Evolutionary conservation across 2,797 vertebrate species (phyloP).

Genomic region (Pseudomugil tenellus): DNA sequence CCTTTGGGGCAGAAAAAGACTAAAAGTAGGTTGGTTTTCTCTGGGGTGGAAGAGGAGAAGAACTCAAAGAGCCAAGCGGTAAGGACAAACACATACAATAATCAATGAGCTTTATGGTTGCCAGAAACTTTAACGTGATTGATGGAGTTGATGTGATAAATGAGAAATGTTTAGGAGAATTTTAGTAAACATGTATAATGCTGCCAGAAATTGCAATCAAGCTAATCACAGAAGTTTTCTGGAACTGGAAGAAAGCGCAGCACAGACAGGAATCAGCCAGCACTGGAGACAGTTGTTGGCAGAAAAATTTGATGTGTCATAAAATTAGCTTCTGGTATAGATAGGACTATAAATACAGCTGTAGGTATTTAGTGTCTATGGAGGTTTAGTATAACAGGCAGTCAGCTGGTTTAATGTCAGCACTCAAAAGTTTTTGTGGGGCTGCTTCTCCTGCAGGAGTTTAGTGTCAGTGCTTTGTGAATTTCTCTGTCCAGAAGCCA

Average conservation of each 20-base stretch:
- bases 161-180: background rate
- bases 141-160: background rate
- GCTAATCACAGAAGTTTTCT: background rate
- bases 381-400: constrained; percentile 71
- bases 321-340: constrained; percentile 48
- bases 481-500: constrained; percentile 50
- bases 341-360: constrained; percentile 76
- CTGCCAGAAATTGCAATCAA: background rate
- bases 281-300: constrained; percentile 21
- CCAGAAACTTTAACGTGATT: constrained; percentile 7
- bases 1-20: constrained; percentile 16
- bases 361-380: constrained; percentile 63
- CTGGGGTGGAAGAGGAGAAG: constrained; percentile 45
- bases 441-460: constrained; percentile 49
- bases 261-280: background rate
- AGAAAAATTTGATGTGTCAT: constrained; percentile 48
- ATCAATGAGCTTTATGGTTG: constrained; percentile 18
- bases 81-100: constrained; percentile 38
- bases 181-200: background rate
- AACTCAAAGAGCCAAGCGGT: constrained; percentile 62
- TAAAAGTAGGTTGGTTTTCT: constrained; percentile 30
- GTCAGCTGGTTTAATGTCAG: constrained; percentile 66
- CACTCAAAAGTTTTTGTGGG: constrained; percentile 44
- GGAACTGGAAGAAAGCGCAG: constrained; percentile 1
- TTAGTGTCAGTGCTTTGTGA: constrained; percentile 46